phyloP scores from a whole-genome alignment of 2,888 invertebrate species.

The Anthoptus insignis region DNA sequence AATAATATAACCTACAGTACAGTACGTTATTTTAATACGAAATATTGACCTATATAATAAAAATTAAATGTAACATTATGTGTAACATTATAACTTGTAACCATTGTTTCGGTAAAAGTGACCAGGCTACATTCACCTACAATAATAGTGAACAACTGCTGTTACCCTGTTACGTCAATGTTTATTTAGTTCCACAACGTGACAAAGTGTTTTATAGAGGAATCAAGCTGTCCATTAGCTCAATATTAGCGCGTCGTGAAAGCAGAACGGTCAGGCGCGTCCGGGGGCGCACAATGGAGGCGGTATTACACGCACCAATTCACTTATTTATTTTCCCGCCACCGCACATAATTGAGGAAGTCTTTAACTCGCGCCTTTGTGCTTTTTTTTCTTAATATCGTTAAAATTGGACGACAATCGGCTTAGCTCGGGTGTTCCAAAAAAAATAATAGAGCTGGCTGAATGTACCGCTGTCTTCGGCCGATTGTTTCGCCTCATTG shows the following conservation, averaged over 20 bases:
- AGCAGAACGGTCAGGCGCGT: constrained; percentile 36
- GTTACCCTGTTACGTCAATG: constrained; percentile 13
- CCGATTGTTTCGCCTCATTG: constrained; percentile 53
- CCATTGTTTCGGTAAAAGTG: no score
- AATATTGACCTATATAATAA: no score
- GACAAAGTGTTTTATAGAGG: constrained; percentile 15
- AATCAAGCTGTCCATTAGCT: constrained; percentile 34
- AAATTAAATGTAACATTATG: no score
- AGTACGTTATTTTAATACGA: no score
- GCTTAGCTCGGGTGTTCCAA: constrained; percentile 53
- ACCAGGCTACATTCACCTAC: no score
- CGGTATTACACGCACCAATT: constrained; percentile 42
- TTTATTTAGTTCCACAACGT: constrained; percentile 30
- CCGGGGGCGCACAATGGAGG: constrained; percentile 38
- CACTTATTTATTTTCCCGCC: constrained; percentile 67
- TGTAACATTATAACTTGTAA: no score
- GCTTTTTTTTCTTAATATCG: constrained; percentile 55
- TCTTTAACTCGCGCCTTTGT: constrained; percentile 65
- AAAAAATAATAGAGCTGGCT: constrained; percentile 44
- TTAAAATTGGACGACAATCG: constrained; percentile 58
- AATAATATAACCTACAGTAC: no score
- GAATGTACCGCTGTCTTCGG: constrained; percentile 44
- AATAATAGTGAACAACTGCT: no score
- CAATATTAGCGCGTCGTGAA: constrained; percentile 32
- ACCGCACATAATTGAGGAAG: constrained; percentile 76